These are phyloP conservation scores for Trinorchestia longiramus DNA, from an alignment of 1,140 invertebrate genomes.

Conservation along the genomic window DNA sequence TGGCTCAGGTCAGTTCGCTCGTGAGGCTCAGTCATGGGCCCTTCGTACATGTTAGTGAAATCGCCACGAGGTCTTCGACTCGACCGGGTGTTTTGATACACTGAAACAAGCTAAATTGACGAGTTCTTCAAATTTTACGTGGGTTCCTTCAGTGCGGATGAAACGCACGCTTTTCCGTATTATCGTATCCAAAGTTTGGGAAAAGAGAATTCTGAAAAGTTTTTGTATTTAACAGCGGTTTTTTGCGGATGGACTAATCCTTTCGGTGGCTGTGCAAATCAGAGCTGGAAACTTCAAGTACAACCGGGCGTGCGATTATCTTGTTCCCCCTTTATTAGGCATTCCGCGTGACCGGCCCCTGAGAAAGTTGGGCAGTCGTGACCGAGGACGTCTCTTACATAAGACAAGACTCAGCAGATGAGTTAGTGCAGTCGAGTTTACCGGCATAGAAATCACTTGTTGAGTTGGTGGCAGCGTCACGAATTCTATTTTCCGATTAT, in stretches of 20 bases:
- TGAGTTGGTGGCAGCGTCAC: neutral
- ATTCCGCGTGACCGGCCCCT: neutral
- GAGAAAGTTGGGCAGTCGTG: neutral
- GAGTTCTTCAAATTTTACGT: neutral
- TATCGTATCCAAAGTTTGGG: neutral
- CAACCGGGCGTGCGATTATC: neutral
- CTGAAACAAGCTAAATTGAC: neutral
- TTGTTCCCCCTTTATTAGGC: neutral
- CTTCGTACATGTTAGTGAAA: neutral
- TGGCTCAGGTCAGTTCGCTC: constrained; percentile 36
- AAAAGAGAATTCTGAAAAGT: neutral
- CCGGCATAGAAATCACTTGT: neutral
- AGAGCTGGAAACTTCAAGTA: neutral
- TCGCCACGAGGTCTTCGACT: neutral
- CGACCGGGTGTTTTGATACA: neutral
- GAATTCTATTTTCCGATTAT: neutral
- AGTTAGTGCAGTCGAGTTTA: neutral
- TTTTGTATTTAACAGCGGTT: neutral
- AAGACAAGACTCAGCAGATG: neutral
- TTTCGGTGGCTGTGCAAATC: neutral
- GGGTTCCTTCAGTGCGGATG: neutral
- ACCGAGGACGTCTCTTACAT: neutral
- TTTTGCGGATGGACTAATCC: neutral
- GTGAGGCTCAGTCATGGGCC: constrained; percentile 20
- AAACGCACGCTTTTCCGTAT: neutral